Evolutionary conservation across 2,113 vertebrate species (phyloP).

Genomic region (Gallinago media): DNA sequence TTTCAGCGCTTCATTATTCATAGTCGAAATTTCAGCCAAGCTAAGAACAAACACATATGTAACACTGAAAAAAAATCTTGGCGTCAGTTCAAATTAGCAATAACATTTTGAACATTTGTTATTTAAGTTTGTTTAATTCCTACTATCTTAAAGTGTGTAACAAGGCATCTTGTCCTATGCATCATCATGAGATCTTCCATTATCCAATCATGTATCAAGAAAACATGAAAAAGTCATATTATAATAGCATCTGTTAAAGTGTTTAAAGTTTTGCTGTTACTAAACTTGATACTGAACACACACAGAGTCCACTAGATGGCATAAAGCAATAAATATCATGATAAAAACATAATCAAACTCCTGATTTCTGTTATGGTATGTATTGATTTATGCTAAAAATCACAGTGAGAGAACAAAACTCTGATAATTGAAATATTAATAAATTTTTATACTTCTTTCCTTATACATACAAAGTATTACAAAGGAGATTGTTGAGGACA

Average conservation of each 20-base stretch:
- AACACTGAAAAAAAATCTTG: constrained; percentile 59
- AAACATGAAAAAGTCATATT: constrained; percentile 61
- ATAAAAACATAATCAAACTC: not conserved
- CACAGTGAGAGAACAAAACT: not conserved
- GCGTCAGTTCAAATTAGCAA: constrained; percentile 73
- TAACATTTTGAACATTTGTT: constrained; percentile 76
- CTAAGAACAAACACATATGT: constrained; percentile 71
- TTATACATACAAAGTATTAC: not conserved
- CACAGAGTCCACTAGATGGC: constrained; percentile 64
- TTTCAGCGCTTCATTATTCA: constrained; percentile 67
- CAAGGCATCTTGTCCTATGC: constrained; percentile 54
- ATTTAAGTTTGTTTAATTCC: constrained; percentile 77
- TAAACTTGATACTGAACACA: not conserved
- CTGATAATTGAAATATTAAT: not conserved
- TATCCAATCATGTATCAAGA: constrained; percentile 22
- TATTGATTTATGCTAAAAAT: not conserved
- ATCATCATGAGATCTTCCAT: constrained; percentile 57
- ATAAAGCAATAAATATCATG: constrained; percentile 47
- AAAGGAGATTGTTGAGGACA: not conserved
- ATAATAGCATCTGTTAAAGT: constrained; percentile 32
- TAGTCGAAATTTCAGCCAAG: constrained; percentile 72
- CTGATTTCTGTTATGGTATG: not conserved
- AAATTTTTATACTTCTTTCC: not conserved
- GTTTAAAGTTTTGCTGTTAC: not conserved
- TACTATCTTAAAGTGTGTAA: constrained; percentile 64